phyloP scores from a whole-genome alignment of 1,140 invertebrate species.

The Saccostrea echinata region DNA sequence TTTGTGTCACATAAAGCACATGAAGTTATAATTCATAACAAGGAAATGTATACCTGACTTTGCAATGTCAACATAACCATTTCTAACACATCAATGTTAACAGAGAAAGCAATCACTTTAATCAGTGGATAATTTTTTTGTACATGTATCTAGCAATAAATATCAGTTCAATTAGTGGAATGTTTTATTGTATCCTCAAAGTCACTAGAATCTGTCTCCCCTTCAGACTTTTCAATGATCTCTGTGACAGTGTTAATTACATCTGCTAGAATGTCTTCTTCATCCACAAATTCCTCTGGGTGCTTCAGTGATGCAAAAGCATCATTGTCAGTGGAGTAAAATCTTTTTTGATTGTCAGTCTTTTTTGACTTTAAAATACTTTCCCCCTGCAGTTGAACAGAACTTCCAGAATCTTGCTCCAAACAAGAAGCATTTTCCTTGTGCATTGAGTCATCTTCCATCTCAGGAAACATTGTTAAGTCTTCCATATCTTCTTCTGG shows the following conservation, averaged over 20 bases:
- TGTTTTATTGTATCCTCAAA: neutral
- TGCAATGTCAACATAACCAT: too few species aligned
- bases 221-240: conserved; percentile 36
- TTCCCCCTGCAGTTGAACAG: neutral
- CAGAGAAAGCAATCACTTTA: neutral
- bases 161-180: neutral
- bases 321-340: neutral
- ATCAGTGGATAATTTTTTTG: neutral
- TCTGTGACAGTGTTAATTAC: conserved; percentile 26
- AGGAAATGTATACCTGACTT: too few species aligned
- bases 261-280: conserved; percentile 26
- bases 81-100: neutral
- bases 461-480: neutral
- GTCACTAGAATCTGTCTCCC: conserved; percentile 25
- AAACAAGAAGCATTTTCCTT: neutral
- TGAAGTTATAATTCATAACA: too few species aligned
- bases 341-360: neutral
- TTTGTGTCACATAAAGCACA: too few species aligned
- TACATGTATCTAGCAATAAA: neutral
- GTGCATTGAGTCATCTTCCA: neutral
- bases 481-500: conserved; percentile 2
- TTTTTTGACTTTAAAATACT: neutral
- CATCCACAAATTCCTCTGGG: neutral
- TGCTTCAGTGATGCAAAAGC: neutral
- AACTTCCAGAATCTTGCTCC: neutral